Evolutionary conservation across 2,888 invertebrate species (phyloP), one percentile per base, ranked within the genome.

Genomic region (Protophormia terraenovae): DNA sequence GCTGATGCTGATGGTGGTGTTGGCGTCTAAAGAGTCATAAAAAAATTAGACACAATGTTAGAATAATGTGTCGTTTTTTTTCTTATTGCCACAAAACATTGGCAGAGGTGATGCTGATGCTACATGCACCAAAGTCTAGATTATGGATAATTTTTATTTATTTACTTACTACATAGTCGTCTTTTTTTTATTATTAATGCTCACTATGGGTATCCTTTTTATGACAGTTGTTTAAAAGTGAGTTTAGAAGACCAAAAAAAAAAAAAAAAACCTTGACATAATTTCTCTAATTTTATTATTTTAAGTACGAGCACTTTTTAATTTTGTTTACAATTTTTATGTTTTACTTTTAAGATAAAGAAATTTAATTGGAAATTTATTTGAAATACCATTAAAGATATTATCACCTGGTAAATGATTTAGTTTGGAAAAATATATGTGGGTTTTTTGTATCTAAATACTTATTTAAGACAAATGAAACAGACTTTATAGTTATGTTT

Each of bases 21-120:
- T 86, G 86, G 86, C 86, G 86, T 83, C 87, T 81, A 86, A 83
- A 69, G 77, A 53, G 47, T 79, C 86, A 79, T 87, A 84, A 87
- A 86, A 86, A 82, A 67, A 41, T 71, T 73, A 77, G 41, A 81
- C 53, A 81, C 55, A 73, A 27, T 50, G 72, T 64, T 45, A 75
- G 66, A 67, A 27, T 55, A 58, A 69, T 79, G 72, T 80, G 66
- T 50, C 60, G 41, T 71, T 71, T 69, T 58, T 19, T 72, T 58
- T 27, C 29, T 55, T 41, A 32, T 12, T 62, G 41, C 14, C 67
- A 35, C 19, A 27, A 19, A 73, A 27, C 12, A 12, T 22, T 29
- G 45, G 0, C 35, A 29, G 22, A 58, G 47, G 24, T 60, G 41
- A 58, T 41, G 62, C 73, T 81, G 62, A 62, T 69, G 67, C 32